phyloP scores from a whole-genome alignment of 1,140 invertebrate genomes.

The Eumaeus atala region DNA sequence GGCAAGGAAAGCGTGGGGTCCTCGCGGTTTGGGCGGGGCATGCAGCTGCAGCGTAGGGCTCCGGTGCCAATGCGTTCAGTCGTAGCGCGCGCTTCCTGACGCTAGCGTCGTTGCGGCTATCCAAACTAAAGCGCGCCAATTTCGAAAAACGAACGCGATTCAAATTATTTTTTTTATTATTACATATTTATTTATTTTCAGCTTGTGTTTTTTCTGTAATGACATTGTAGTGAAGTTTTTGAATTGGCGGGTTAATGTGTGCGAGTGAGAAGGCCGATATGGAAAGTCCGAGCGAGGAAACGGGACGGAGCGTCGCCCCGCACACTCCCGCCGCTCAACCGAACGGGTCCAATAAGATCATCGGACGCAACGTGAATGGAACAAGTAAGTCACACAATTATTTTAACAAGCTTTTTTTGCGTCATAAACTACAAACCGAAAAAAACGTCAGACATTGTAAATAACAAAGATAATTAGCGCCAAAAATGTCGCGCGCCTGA shows the following conservation, averaged over 20 bases:
- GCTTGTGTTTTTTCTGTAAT: slow-evolving; percentile 19
- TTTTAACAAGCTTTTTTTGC: slow-evolving; percentile 29
- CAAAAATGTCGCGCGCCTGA: slow-evolving; percentile 7
- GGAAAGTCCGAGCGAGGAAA: slow-evolving; percentile 66
- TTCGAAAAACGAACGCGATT: slow-evolving; percentile 17
- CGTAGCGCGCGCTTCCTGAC: slow-evolving; percentile 46
- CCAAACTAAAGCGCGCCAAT: slow-evolving; percentile 27
- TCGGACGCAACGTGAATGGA: slow-evolving; percentile 68
- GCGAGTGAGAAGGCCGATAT: slow-evolving; percentile 62
- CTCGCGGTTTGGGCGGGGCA: slow-evolving; percentile 60
- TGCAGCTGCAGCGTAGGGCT: slow-evolving; percentile 58
- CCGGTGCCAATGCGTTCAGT: slow-evolving; percentile 41
- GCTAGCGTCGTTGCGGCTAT: slow-evolving; percentile 44
- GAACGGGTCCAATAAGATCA: slow-evolving; percentile 69
- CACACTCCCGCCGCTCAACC: slow-evolving; percentile 45
- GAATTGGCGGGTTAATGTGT: slow-evolving; percentile 67
- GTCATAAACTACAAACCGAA: slow-evolving; percentile 13
- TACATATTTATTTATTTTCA: slow-evolving; percentile 23
- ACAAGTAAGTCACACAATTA: slow-evolving; percentile 62
- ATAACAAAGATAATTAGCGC: slow-evolving; percentile 17
- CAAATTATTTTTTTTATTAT: slow-evolving; percentile 18
- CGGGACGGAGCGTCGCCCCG: slow-evolving; percentile 55
- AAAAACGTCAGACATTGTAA: slow-evolving; percentile 22
- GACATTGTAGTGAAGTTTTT: slow-evolving; percentile 38
- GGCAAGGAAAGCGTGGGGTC: slow-evolving; percentile 49